A percentile compares a stretch with the other conserved stretches of the same genome.
These are phyloP conservation scores for Proctacanthus coquilletti DNA, from an alignment of 1,140 invertebrate genomes.

Conservation along the genomic window DNA sequence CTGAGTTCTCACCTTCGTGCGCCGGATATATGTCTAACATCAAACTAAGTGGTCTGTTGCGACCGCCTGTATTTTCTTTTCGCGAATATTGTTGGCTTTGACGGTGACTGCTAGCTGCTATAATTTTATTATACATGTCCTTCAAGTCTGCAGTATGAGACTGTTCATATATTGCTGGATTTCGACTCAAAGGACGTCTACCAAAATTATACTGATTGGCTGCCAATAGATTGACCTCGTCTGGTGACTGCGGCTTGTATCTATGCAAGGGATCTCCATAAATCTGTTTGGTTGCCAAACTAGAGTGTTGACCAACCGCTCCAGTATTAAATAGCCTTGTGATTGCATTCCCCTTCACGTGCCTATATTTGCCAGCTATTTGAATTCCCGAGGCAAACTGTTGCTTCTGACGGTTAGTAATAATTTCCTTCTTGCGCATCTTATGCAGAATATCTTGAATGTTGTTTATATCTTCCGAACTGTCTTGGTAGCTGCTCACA, in stretches of 20 bases:
- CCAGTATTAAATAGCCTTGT: background rate
- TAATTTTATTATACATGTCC: conserved; percentile 1
- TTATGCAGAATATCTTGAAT: conserved; percentile 6
- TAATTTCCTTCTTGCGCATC: background rate
- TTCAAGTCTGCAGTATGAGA: background rate
- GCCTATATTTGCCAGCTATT: background rate
- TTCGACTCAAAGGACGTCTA: too few species aligned
- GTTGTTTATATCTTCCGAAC: background rate
- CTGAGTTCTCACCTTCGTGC: conserved; percentile 13
- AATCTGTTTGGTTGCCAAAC: background rate
- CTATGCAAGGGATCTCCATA: background rate
- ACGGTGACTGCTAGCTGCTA: background rate
- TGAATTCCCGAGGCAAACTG: background rate
- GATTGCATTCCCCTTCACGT: background rate
- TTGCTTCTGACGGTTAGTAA: background rate
- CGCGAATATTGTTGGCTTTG: background rate
- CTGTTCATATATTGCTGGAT: too few species aligned
- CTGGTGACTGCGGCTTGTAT: background rate
- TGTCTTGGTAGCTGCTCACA: too few species aligned
- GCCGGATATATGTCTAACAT: conserved; percentile 35
- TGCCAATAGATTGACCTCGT: background rate
- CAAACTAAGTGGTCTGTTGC: conserved; percentile 30
- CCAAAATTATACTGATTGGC: background rate
- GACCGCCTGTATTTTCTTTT: background rate
- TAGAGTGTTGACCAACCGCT: background rate